Evolutionary conservation across 1,140 invertebrate genomes (phyloP).

Genomic region (Drosophila lini): DNA sequence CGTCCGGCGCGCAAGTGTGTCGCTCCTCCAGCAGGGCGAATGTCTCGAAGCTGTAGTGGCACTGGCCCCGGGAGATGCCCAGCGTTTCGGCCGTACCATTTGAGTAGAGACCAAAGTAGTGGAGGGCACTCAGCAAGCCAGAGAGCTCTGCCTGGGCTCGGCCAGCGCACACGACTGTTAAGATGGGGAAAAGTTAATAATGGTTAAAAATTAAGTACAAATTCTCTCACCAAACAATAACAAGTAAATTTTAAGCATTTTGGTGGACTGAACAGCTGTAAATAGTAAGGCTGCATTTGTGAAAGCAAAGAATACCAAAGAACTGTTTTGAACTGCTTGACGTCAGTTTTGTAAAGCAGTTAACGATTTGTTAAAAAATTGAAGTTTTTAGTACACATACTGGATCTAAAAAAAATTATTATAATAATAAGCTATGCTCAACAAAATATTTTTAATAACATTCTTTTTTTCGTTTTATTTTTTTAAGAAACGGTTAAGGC

Average conservation of each 20-base stretch:
- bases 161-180: constrained; percentile 14
- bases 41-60: constrained; percentile 56
- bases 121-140: constrained; percentile 44
- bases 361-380: not conserved
- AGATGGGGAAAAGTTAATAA: not conserved
- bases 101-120: constrained; percentile 54
- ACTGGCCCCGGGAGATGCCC: constrained; percentile 57
- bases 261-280: constrained; percentile 24
- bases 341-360: not conserved
- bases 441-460: too few species aligned
- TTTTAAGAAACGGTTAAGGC: too few species aligned
- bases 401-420: not conserved
- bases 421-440: not conserved
- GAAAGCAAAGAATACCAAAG: not conserved
- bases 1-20: constrained; percentile 50
- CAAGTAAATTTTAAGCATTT: constrained; percentile 38
- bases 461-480: too few species aligned
- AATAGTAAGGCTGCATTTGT: constrained; percentile 1
- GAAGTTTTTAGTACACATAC: not conserved
- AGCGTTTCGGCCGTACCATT: constrained; percentile 33
- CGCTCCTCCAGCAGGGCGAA: constrained; percentile 53
- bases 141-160: constrained; percentile 46
- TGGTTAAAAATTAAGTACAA: not conserved
- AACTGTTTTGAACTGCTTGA: not conserved
- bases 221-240: constrained; percentile 31